These are phyloP conservation scores for Eupithecia exiguata DNA, from an alignment of 2,888 invertebrate genomes.

Conservation along the genomic window DNA sequence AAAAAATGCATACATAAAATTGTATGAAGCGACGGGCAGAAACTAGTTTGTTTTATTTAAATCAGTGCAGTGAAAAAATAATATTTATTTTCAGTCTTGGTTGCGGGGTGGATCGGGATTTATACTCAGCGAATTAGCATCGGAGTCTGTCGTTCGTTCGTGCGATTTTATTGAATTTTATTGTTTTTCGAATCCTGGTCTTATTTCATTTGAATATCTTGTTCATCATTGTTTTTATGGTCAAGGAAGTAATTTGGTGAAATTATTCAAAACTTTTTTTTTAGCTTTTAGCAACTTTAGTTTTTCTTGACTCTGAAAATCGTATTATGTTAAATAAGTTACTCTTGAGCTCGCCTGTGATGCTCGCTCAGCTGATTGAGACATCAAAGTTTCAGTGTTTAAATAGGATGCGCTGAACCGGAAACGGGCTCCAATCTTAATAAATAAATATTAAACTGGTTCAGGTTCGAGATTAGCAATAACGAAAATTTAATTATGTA, in stretches of 20 bases:
- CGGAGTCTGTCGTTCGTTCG: too few species aligned
- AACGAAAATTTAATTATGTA: neutral
- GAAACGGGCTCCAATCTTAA: constrained; percentile 4
- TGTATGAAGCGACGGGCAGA: too few species aligned
- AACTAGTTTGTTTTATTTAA: too few species aligned
- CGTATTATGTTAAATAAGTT: neutral
- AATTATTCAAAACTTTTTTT: neutral
- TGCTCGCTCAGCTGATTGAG: constrained; percentile 27
- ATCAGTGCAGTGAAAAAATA: too few species aligned
- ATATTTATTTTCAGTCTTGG: too few species aligned
- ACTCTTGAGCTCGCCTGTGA: constrained; percentile 18
- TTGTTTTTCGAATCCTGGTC: too few species aligned
- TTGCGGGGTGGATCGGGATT: too few species aligned
- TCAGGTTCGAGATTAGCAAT: neutral
- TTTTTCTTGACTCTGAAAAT: neutral
- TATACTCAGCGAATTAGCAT: too few species aligned
- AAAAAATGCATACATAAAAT: too few species aligned
- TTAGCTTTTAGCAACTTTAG: too few species aligned
- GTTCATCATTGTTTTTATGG: neutral
- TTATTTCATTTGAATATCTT: neutral
- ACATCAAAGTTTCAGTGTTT: constrained; percentile 24
- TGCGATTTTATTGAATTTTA: too few species aligned
- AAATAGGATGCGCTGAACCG: neutral
- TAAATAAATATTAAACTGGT: constrained; percentile 1
- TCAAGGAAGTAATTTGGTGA: neutral